phyloP scores from a whole-genome alignment of 2,888 invertebrate species.

The Blastobasis adustella region DNA sequence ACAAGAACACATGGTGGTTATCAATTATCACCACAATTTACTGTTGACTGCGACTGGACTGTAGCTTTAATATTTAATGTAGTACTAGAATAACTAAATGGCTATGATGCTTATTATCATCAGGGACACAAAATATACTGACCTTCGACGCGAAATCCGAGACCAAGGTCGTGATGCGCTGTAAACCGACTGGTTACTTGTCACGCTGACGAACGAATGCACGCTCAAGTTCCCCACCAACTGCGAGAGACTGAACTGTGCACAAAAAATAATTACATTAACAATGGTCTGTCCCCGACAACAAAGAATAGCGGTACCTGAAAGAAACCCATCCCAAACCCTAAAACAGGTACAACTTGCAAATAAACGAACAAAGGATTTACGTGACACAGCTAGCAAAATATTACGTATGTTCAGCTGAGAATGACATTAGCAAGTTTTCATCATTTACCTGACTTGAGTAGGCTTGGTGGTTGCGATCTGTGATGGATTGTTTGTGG shows the following conservation, averaged over 20 bases:
- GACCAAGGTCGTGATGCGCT: slow-evolving; percentile 80
- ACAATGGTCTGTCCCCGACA: slow-evolving; percentile 12
- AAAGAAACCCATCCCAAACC: slow-evolving; percentile 10
- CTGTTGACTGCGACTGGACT: background rate
- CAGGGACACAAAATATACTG: slow-evolving; percentile 27
- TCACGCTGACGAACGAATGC: slow-evolving; percentile 74
- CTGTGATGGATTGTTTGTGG: slow-evolving; percentile 41
- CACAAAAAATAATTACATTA: slow-evolving; percentile 35
- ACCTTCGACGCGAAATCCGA: slow-evolving; percentile 79
- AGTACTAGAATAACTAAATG: background rate
- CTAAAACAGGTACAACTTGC: slow-evolving; percentile 2
- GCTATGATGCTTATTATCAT: background rate
- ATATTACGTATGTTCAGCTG: slow-evolving; percentile 68
- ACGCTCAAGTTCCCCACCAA: slow-evolving; percentile 76
- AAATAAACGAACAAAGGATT: slow-evolving; percentile 39
- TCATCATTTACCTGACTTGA: slow-evolving; percentile 65
- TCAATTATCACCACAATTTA: background rate
- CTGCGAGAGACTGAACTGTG: slow-evolving; percentile 74
- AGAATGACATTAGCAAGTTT: slow-evolving; percentile 73
- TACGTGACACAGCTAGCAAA: slow-evolving; percentile 21
- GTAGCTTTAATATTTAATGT: background rate
- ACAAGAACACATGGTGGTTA: background rate
- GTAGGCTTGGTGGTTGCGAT: slow-evolving; percentile 57
- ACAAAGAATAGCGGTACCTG: slow-evolving; percentile 30
- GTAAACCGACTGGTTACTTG: slow-evolving; percentile 75